Percentiles rank a stretch among this genome's conserved stretches.
These are phyloP conservation scores for Phengaris arion DNA, from an alignment of 2,888 invertebrate species.

Conservation along the genomic window DNA sequence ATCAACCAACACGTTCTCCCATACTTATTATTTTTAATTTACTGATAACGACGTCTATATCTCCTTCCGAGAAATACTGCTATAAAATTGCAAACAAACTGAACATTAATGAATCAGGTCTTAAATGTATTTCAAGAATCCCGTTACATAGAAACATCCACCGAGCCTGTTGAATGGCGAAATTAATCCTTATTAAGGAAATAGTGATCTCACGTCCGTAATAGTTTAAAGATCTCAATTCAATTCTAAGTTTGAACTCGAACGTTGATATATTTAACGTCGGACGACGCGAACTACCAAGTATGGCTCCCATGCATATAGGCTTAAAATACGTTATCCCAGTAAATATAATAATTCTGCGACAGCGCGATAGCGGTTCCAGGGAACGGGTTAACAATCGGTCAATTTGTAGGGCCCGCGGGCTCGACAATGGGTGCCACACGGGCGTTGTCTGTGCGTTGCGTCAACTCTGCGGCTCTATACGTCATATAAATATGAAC, in stretches of 20 bases:
- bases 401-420: constrained; percentile 73
- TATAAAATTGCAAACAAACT: not conserved
- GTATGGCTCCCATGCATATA: constrained; percentile 40
- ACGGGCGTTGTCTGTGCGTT: not conserved
- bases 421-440: constrained; percentile 61
- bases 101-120: constrained; percentile 7
- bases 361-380: constrained; percentile 72
- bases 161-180: constrained; percentile 20
- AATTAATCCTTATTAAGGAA: constrained; percentile 26
- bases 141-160: constrained; percentile 12
- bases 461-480: not conserved
- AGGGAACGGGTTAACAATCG: constrained; percentile 73
- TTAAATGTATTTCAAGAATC: constrained; percentile 14
- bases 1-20: not conserved
- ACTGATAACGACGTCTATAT: not conserved
- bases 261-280: constrained; percentile 36
- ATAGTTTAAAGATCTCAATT: constrained; percentile 38
- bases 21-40: not conserved
- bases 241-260: constrained; percentile 39
- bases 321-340: constrained; percentile 54
- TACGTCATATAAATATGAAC: too few relatives aligned
- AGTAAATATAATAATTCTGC: constrained; percentile 66
- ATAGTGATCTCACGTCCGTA: constrained; percentile 34
- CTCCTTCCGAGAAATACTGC: not conserved
- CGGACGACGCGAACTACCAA: constrained; percentile 40